These are phyloP conservation scores for Falco berigora DNA, from an alignment of 2,797 vertebrate genomes.

Conservation along the genomic window DNA sequence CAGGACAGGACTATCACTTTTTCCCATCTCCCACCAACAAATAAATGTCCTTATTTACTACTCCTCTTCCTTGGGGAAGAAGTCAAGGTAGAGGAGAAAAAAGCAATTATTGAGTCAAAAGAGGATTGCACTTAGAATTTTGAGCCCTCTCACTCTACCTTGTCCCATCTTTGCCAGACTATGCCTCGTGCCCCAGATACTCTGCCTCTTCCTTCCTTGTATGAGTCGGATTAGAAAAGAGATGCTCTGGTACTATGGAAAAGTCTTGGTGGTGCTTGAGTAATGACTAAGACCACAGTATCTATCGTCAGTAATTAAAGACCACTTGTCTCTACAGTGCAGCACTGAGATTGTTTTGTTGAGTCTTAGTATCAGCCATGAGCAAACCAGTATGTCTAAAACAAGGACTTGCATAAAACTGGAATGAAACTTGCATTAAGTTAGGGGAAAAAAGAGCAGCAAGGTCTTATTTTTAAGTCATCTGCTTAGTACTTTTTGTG, in stretches of 20 bases:
- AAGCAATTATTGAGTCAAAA: not conserved
- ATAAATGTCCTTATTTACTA: not conserved
- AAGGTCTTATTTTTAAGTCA: not conserved
- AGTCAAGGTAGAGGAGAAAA: not conserved
- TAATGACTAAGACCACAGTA: not conserved
- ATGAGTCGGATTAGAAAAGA: not conserved
- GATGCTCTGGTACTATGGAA: not conserved
- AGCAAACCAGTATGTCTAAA: not conserved
- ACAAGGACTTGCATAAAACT: not conserved
- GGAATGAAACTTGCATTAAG: not conserved
- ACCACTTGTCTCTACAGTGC: not conserved
- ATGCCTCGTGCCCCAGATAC: not conserved
- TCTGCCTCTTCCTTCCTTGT: not conserved
- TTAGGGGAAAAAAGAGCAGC: accelerated
- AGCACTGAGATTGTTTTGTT: not conserved
- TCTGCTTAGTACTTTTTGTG: not conserved
- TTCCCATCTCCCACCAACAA: not conserved
- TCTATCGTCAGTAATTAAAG: not conserved
- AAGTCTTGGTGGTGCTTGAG: not conserved
- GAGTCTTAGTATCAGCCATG: not conserved
- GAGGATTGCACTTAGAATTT: not conserved
- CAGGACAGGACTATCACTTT: not conserved
- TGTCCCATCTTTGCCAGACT: not conserved
- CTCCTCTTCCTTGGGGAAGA: not conserved
- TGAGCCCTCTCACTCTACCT: not conserved